These are phyloP conservation scores for Homarus americanus DNA, from an alignment of 1,140 invertebrate genomes.

Conservation along the genomic window DNA sequence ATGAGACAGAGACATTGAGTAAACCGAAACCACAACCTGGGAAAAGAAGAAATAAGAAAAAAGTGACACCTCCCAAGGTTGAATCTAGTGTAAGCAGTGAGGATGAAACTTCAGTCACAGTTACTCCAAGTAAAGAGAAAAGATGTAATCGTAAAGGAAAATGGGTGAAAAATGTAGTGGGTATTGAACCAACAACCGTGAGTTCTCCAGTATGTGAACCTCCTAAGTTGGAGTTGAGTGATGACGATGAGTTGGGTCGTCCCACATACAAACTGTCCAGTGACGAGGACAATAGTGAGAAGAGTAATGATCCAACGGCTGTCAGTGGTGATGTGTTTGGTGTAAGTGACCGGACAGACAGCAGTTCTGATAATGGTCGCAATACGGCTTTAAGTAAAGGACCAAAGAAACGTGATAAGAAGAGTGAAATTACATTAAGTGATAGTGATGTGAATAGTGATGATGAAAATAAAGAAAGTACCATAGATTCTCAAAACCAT, in stretches of 20 bases:
- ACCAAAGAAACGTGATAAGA: constrained; percentile 55
- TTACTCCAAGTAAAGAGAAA: constrained; percentile 77
- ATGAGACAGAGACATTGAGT: constrained; percentile 45
- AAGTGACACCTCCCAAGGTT: constrained; percentile 61
- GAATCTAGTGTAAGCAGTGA: constrained; percentile 70
- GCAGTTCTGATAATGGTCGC: constrained; percentile 76
- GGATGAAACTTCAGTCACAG: constrained; percentile 53
- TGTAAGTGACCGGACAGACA: constrained; percentile 78
- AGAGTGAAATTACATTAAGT: constrained; percentile 80
- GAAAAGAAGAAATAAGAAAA: constrained; percentile 75
- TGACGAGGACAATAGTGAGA: constrained; percentile 69
- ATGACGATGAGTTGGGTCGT: constrained; percentile 67
- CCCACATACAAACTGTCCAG: constrained; percentile 74
- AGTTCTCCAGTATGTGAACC: constrained; percentile 18
- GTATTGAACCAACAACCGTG: constrained; percentile 4
- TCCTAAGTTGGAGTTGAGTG: constrained; percentile 65
- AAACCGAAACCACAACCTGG: constrained; percentile 75
- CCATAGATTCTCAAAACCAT: constrained; percentile 57
- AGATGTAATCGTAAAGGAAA: constrained; percentile 75
- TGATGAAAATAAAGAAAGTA: constrained; percentile 71
- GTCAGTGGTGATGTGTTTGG: constrained; percentile 76
- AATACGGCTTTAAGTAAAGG: constrained; percentile 57
- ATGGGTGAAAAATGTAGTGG: constrained; percentile 12
- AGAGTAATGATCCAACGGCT: constrained; percentile 69
- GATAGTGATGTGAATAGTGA: constrained; percentile 75